Base-by-base conservation (phyloP, 2,888 invertebrate species). In the Tridacna crocea region DNA sequence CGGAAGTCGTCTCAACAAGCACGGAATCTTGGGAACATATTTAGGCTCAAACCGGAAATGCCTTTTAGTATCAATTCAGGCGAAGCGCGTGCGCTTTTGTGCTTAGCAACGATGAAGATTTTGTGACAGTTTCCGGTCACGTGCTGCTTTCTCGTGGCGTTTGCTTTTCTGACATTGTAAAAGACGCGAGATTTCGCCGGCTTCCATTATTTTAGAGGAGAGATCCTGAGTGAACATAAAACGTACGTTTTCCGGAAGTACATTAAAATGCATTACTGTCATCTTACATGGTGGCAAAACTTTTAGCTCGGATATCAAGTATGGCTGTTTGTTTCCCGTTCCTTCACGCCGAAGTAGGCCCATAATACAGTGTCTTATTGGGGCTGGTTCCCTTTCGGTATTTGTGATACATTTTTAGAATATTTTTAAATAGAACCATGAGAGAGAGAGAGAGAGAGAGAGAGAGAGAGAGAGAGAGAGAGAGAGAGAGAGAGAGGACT, bases 21-120 rank as follows among this genome's bases (percentile, higher is more conserved):
- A 87, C 87, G 87, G 77, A 82, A 87, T 84, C 80, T 72, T 75
- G 65, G 73, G 84, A 82, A 82, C 78, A 76, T 79, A 80, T 82
- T 87, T 80, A 80, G 87, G 72, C 70, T 55, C 68, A 79, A 72
- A 79, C 78, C 87, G 87, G 87, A 87, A 87, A 79, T 75, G 65
- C 74, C 82, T 84, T 75, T 80, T 82, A 82, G 87, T 83, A 84
- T 82, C 83, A 75, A 77, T 73, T 79, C 83, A 76, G 75, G 26
- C 63, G 63, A 36, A 72, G 82, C 84, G 84, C 84, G 84, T 82
- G 84, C 81, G 77, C 77, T 77, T 87, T 87, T 84, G 77, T 84
- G 80, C 66, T 75, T 77, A 72, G 82, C 80, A 80, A 77, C 82
- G 82, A 80, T 72, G 80, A 74, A 77, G 84, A 87, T 84, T 87